Evolutionary conservation across 2,888 invertebrate genomes (phyloP), one percentile per base, ranked within the genome.

Genomic region (Melolontha melolontha): DNA sequence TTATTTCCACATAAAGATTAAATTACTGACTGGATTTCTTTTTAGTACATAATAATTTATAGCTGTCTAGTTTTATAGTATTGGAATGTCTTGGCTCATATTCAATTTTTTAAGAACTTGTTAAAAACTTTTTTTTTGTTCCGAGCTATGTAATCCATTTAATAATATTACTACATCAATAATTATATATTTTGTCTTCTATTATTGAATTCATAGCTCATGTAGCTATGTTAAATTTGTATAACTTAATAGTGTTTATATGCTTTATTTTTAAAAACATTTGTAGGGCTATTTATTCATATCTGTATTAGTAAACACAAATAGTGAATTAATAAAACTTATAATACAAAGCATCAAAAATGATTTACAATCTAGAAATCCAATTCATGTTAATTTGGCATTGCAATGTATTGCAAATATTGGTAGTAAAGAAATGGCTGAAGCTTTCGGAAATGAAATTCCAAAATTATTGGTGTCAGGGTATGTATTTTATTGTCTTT

Each of bases 351-450:
- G 97, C 82, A 98, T 99, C 81, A 98, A 98, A 85, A 98, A 98
- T 87, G 99, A 99, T 87, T 87, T 99, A 80, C 92, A 92, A 77
- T 96, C 96, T 71, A 90, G 95, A 76, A 99, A 99, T 86, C 98
- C 99, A 44, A 95, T 98, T 79, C 98, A 98, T 83, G 97, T 99
- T 64, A 98, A 98, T 84, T 88, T 99, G 80, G 98, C 99, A 55
- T 88, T 99, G 75, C 98, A 99, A 85, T 99, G 99, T 85, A 98
- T 99, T 80, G 98, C 99, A 64, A 99, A 99, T 84, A 98, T 99
- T 83, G 99, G 99, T 67, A 97, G 97, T 82, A 93, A 95, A 79
- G 99, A 99, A 83, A 99, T 99, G 99, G 98, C 98, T n/a, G 98
- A 99, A 84, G 97, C 97, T 51, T 98, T 99, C 85, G 95, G 96